Base-by-base conservation (phyloP, 2,113 vertebrate species). In the Coracopsis vasa region DNA sequence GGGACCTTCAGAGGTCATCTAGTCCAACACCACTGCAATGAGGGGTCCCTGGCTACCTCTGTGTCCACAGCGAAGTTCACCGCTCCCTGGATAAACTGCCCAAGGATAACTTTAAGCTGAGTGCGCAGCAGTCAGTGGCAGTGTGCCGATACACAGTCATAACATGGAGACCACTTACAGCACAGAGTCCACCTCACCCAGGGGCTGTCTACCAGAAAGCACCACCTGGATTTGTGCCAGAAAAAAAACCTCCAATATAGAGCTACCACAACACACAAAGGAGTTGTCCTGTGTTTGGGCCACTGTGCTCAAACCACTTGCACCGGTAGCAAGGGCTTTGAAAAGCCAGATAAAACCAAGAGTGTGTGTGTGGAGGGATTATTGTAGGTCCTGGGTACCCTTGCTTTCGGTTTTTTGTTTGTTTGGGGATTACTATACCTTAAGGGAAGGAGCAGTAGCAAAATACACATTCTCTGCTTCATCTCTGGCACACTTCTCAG, bases 161-260 rank as follows among this genome's bases (percentile, higher is more conserved):
- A 44, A n/a, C 37, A 21, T 4, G 6, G 24, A 73, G n/a, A 18
- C 13, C 11, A 5, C 29, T 17, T 58, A 13, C 10, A 23, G 6
- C 0, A 1, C 7, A 23, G 37, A 47, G 39, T 28, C 33, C 6
- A 4, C 35, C 45, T 73, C 0, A 0, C 20, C 45, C 31, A 0
- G 4, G 16, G 4, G 12, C 48, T 85, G 64, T 50, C 31, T 61
- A 15, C 14, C 10, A 5, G 2, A 65, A 94, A n/a, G 7, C 54
- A 66, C 23, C 33, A 17, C 37, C 35, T 3, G 66, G 3, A 21
- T 82, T 56, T 45, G 67, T 83, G 25, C 39, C 62, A 41, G 24
- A 10, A 74, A 48, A 41, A 10, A 16, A 11, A 2, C 12, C 33
- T 9, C 53, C 0, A 2, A 20, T 8, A 0, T 11, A 58, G 12